Conservation (phyloP, 2,113 vertebrate species). For the Setophaga coronata region DNA sequence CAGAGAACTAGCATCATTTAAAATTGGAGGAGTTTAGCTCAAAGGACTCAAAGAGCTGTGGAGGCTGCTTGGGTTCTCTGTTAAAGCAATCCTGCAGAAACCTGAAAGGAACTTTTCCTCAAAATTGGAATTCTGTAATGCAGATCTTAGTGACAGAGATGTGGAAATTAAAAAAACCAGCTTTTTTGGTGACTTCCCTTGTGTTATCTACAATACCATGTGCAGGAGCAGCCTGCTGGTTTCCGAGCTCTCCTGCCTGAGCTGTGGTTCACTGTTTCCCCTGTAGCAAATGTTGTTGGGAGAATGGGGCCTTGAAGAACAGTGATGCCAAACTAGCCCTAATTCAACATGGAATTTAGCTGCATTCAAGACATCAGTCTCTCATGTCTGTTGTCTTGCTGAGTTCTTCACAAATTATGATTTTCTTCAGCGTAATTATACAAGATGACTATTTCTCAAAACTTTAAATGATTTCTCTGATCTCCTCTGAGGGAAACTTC, state of each 20-base stretch:
- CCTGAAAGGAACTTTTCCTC: background rate
- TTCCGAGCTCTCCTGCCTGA: background rate
- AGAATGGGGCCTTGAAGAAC: background rate
- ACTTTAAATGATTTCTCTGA: background rate
- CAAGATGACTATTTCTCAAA: background rate
- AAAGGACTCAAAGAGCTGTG: background rate
- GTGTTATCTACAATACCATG: background rate
- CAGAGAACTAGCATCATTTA: background rate
- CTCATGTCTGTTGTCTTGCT: background rate
- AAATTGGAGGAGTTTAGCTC: background rate
- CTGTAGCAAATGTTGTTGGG: background rate
- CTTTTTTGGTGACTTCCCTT: background rate
- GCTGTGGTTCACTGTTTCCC: background rate
- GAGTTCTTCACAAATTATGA: background rate
- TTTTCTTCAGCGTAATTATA: background rate
- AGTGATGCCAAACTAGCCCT: background rate
- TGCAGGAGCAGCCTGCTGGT: background rate
- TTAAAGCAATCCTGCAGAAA: background rate
- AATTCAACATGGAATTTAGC: background rate
- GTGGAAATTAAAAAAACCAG: background rate
- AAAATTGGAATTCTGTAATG: background rate
- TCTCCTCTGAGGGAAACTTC: background rate
- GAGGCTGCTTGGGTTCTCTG: background rate
- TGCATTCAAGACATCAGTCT: background rate
- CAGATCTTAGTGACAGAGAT: background rate